Conservation (phyloP, 2,113 vertebrate genomes). For the Podocnemis expansa region DNA sequence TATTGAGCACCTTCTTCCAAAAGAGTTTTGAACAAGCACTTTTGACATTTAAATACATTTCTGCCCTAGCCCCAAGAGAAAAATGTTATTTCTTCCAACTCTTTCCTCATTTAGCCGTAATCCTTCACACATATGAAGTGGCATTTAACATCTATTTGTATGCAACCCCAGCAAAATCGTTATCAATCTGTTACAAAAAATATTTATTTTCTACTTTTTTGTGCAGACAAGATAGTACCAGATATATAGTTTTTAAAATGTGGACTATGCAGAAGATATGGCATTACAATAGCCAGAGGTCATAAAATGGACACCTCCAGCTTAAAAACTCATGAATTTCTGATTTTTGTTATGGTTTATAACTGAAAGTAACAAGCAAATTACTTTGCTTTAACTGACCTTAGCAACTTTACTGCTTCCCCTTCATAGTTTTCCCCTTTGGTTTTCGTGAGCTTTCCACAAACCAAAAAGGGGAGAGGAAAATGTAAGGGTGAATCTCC, state of each 20-base stretch:
- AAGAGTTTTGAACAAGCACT: conserved; percentile 10
- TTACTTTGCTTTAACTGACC: neutral
- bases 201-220: neutral
- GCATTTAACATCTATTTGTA: neutral
- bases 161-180: neutral
- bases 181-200: neutral
- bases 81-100: conserved; percentile 17
- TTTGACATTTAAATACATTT: neutral
- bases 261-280: neutral
- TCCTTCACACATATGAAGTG: neutral
- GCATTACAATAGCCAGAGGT: neutral
- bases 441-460: neutral
- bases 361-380: neutral
- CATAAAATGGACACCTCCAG: neutral
- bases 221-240: neutral
- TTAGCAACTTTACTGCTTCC: neutral
- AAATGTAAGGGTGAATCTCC: neutral
- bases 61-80: neutral
- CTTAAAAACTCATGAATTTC: fast-evolving
- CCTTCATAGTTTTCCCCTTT: too few species aligned
- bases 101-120: neutral
- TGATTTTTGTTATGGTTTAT: neutral
- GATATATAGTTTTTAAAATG: neutral
- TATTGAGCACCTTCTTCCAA: neutral
- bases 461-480: neutral